Base-by-base conservation (phyloP, 1,140 invertebrate genomes). In the Akabosia matsudoensis region DNA sequence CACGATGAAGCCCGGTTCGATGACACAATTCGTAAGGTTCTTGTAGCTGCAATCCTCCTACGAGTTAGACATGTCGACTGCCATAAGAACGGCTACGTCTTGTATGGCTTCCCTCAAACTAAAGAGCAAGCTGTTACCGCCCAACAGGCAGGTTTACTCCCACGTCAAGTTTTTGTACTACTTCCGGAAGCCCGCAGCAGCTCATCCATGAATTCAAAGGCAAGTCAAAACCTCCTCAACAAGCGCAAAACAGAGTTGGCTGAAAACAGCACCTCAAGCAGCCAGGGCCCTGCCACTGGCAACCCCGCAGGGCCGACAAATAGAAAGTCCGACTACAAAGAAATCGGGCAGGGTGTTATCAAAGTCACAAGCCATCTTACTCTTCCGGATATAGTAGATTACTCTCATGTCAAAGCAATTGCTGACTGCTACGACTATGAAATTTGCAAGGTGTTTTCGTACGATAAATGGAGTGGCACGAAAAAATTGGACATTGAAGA, bases 71-170 rank as follows among this genome's bases (percentile, higher is more conserved):
- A 34, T 30, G 13, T 30, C 7, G 79, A 80, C 52, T 80, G 79
- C 26, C 45, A 75, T 1, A 33, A 75, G n/a, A 31, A 70, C 26
- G 79, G 79, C 0, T 80, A 78, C 56, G 70, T 80, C n/a, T 22
- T 80, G 26, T 76, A 64, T 61, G 79, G n/a, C 18, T 80, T 80
- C 75, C 79, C 79, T 7, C 74, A 76, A 34, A 73, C n/a, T 51
- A 76, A 67, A 28, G 30, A 33, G 13, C 71, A 78, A n/a, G 77
- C 77, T 33, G 18, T 75, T 18, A 13, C n/a, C 26, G 75, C 73
- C 33, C 79, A 80, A 70, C 70, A 71, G 51, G 51, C 51, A 70
- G 79, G 79, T 67, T 33, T 80, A 0, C 26, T 80, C 16, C 79
- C 79, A 0, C 51, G 74, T 45, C 77, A 78, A 28, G 75, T 78